Percentiles rank a stretch among this genome's conserved stretches.
These are phyloP conservation scores for Abrostola triplasia DNA, from an alignment of 2,888 invertebrate species.

Conservation along the genomic window DNA sequence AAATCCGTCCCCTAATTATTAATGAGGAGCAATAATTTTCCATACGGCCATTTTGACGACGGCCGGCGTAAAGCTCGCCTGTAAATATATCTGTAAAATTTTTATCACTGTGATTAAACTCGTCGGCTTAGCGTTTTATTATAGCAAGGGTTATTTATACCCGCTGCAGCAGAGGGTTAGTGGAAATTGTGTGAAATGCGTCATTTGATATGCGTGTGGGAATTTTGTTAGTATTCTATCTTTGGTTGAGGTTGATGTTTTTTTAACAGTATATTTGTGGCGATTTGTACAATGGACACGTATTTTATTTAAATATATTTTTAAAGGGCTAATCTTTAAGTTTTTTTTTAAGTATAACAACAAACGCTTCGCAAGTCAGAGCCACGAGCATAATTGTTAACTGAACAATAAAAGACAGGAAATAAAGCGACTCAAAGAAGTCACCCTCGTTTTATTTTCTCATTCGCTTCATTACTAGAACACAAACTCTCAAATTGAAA, in stretches of 20 bases:
- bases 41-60: conserved; percentile 33
- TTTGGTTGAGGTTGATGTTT: neutral
- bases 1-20: conserved; percentile 39
- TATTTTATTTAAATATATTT: no score
- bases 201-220: conserved; percentile 39
- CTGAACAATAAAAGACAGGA: no score
- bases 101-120: conserved; percentile 70
- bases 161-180: conserved; percentile 58
- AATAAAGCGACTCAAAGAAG: neutral
- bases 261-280: neutral
- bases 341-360: no score
- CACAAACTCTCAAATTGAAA: conserved; percentile 9
- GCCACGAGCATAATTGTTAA: no score
- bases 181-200: conserved; percentile 42
- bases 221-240: conserved; percentile 8
- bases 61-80: conserved; percentile 23
- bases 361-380: no score
- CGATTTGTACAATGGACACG: no score
- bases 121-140: conserved; percentile 68
- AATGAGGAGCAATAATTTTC: conserved; percentile 50
- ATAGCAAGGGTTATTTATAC: conserved; percentile 56
- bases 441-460: neutral
- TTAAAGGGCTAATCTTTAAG: no score
- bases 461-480: neutral
- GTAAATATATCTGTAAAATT: conserved; percentile 58